Evolutionary conservation across 2,888 invertebrate species (phyloP).

Genomic region (Drosophila pseudotakahashii): DNA sequence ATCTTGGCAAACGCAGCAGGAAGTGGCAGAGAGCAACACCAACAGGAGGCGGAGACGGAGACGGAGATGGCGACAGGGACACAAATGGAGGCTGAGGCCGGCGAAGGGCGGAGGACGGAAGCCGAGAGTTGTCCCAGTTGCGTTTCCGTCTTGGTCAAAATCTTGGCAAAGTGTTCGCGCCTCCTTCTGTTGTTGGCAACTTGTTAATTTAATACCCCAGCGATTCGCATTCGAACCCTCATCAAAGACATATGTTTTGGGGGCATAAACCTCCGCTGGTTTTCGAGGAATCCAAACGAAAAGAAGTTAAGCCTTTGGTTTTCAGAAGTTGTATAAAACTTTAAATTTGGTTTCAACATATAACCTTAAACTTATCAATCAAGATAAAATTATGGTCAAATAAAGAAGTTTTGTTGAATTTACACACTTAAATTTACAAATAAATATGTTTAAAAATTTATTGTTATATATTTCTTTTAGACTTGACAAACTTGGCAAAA

Average conservation of each 20-base stretch:
- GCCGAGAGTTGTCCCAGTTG: conserved; percentile 44
- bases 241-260: conserved; percentile 12
- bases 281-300: neutral
- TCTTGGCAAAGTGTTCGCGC: conserved; percentile 28
- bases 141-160: conserved; percentile 49
- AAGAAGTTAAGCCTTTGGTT: neutral
- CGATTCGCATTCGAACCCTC: conserved; percentile 17
- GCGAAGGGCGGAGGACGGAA: conserved; percentile 30
- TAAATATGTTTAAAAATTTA: too few relatives aligned
- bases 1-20: conserved; percentile 57
- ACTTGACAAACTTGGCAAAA: too few relatives aligned
- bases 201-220: conserved; percentile 38
- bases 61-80: conserved; percentile 11
- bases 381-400: too few relatives aligned
- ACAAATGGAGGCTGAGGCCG: conserved; percentile 11
- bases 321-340: neutral
- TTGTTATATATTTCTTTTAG: too few relatives aligned
- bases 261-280: neutral
- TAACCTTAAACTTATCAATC: too few relatives aligned
- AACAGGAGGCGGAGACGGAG: conserved; percentile 19
- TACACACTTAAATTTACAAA: too few relatives aligned
- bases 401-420: too few relatives aligned
- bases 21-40: conserved; percentile 19
- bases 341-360: neutral
- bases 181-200: conserved; percentile 47